Base-by-base conservation (phyloP, 2,113 vertebrate genomes). In the Xiphophorus hellerii region DNA sequence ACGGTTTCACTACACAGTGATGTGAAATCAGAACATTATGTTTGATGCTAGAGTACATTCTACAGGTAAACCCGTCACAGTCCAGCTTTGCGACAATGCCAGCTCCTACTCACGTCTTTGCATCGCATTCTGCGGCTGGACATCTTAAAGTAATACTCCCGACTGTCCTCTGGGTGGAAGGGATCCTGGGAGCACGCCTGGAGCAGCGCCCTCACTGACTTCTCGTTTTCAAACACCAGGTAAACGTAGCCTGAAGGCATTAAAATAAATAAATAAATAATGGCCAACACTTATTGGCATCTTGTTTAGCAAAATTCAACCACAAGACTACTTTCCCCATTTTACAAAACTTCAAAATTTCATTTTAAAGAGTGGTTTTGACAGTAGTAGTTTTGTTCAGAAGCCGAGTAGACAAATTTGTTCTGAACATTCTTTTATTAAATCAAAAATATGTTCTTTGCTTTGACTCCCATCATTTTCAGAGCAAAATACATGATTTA, bases 91-190 rank as follows among this genome's bases (percentile, higher is more conserved):
- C 2, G 2, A 3, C 11, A 37, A 37, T 3, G 1, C 20, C 20
- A 0, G 11, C 27, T 62, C 74, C 39, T 30, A 89, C 95, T 95
- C 91, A 98, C 98, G 93, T 99, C 98, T 89, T 99, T 99, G 93
- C 97, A 99, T 87, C 97, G 94, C 97, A 99, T 99, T 84, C 98
- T 96, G 82, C 98, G 97, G 92, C 97, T 99, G 69, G 98, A 99
- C 97, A 99, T 99, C 94, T 98, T 99, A 92, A 97, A 99, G 88
- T 99, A 99, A 87, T 98, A 98, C 73, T 99, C 98, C 4, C 97
- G 94, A 84, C 95, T 95, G 74, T 97, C 97, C 0, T 97, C 97
- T 0, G 97, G 96, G 87, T 97, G 98, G 77, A 98, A 94, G 0
- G 97, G 94, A 89, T 99, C 97, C 77, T 97, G 96, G 74, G 98